Percentiles rank a stretch among this genome's conserved stretches.
Evolutionary conservation across 2,113 vertebrate genomes (phyloP).

Genomic region (Bubo bubo): DNA sequence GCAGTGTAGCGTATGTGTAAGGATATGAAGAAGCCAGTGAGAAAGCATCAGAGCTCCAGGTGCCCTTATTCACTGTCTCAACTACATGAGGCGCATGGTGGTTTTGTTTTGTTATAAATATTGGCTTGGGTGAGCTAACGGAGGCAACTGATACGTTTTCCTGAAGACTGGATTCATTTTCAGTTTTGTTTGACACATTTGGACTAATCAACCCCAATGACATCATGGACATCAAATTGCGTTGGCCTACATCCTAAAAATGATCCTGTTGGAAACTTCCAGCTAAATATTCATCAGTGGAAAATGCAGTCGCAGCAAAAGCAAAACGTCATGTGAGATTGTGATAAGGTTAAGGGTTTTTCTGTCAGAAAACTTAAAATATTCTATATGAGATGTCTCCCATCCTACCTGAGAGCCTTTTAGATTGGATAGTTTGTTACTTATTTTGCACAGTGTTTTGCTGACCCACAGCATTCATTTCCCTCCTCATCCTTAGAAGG

Average conservation of each 20-base stretch:
- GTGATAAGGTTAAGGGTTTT: not conserved
- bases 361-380: not conserved
- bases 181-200: not conserved
- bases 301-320: not conserved
- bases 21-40: not conserved
- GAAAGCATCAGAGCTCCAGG: not conserved
- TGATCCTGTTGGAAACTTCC: conserved; percentile 11
- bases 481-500: not conserved
- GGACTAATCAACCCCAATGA: not conserved
- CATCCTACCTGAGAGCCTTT: not conserved
- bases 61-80: not conserved
- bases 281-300: not conserved
- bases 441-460: not conserved
- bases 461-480: not conserved
- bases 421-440: not conserved
- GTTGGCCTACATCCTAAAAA: not conserved
- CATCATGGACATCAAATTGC: not conserved
- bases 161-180: not conserved
- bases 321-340: not conserved
- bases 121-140: not conserved
- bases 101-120: not conserved
- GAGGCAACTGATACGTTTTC: not conserved
- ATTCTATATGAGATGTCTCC: not conserved
- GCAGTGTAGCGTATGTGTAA: not conserved
- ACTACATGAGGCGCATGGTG: not conserved